phyloP scores from a whole-genome alignment of 1,140 invertebrate genomes.

The Cydia strobilella region DNA sequence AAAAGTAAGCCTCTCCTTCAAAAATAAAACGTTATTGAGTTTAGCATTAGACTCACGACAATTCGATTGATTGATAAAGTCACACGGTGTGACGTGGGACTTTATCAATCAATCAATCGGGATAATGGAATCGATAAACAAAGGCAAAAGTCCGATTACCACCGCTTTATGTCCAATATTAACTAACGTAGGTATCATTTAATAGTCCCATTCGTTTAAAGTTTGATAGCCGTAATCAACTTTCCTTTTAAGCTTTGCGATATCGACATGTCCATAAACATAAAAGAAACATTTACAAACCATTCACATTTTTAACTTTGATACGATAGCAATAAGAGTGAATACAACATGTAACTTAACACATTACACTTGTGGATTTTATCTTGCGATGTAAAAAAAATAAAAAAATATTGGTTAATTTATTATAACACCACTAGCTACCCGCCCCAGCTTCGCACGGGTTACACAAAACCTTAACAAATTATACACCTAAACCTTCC shows the following conservation, averaged over 20 bases:
- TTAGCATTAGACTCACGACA: conserved; percentile 44
- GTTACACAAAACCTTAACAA: too few species aligned
- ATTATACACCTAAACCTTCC: too few species aligned
- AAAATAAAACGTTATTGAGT: conserved; percentile 34
- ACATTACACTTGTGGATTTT: neutral
- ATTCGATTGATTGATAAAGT: conserved; percentile 45
- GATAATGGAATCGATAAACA: conserved; percentile 56
- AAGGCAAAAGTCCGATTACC: conserved; percentile 49
- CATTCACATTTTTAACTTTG: neutral
- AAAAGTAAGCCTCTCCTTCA: neutral
- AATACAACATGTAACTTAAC: neutral
- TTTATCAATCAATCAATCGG: too few species aligned
- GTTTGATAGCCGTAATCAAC: conserved; percentile 23
- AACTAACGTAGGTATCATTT: conserved; percentile 40
- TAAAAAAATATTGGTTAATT: neutral
- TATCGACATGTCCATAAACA: conserved; percentile 5
- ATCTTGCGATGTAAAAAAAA: neutral
- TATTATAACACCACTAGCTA: conserved; percentile 11
- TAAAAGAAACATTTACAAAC: neutral
- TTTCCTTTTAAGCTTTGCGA: conserved; percentile 35
- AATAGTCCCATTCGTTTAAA: conserved; percentile 25
- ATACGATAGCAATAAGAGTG: neutral
- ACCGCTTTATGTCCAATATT: conserved; percentile 47
- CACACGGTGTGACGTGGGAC: too few species aligned
- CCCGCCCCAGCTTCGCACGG: too few species aligned